Evolutionary conservation across 2,113 vertebrate genomes (phyloP).

Genomic region (Oryzias melastigma): DNA sequence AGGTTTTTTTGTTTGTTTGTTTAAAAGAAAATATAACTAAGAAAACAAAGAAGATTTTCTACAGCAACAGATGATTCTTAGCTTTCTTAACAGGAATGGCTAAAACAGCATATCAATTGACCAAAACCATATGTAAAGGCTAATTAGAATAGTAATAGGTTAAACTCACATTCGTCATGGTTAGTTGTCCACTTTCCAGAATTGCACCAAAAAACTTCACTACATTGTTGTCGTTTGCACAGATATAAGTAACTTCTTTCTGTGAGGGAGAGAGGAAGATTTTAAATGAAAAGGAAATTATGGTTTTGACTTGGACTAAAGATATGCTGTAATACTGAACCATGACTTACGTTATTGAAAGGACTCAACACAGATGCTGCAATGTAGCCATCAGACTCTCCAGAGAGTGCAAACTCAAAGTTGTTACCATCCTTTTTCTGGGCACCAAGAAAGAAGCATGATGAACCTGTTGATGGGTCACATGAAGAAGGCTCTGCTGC

Average conservation of each 20-base stretch:
- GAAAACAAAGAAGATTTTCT: no score
- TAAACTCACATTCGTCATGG: conserved; percentile 6
- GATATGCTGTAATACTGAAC: background rate
- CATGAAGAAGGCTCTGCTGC: conserved; percentile 21
- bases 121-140: no score
- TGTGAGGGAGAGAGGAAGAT: conserved; percentile 17
- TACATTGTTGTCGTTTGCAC: conserved; percentile 14
- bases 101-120: no score
- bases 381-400: conserved; percentile 36
- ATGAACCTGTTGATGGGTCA: background rate
- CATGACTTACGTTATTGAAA: background rate
- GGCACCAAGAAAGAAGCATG: conserved; percentile 44
- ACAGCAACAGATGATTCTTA: no score
- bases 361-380: conserved; percentile 6
- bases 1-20: no score
- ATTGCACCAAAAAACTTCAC: conserved; percentile 13
- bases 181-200: background rate
- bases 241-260: conserved; percentile 50
- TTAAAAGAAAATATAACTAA: no score
- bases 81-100: no score
- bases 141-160: no score
- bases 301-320: background rate
- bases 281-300: background rate
- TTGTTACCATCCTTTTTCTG: background rate
- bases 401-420: conserved; percentile 36